phyloP scores from a whole-genome alignment of 2,797 vertebrate genomes.

The Rhinogobio ventralis region DNA sequence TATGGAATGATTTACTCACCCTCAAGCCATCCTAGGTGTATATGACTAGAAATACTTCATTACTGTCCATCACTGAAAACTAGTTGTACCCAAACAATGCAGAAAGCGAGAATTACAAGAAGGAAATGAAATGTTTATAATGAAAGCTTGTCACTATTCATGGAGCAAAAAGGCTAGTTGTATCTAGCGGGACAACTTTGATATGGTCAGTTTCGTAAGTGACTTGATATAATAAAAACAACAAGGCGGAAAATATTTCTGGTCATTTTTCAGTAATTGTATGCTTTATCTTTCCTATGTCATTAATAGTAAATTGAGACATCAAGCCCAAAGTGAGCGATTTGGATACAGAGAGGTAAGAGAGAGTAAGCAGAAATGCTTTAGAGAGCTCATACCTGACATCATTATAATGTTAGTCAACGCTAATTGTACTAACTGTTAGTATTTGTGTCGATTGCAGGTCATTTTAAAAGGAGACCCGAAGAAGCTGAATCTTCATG shows the following conservation, averaged over 20 bases:
- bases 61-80: too few relatives aligned
- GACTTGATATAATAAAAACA: background rate
- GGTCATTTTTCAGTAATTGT: background rate
- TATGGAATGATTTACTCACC: background rate
- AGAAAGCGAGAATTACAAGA: too few relatives aligned
- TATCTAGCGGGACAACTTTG: background rate
- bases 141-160: too few relatives aligned
- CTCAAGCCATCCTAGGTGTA: too few relatives aligned
- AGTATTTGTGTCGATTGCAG: slow-evolving; percentile 28
- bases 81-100: too few relatives aligned
- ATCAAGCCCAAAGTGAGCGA: slow-evolving; percentile 90
- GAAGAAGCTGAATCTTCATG: slow-evolving; percentile 61
- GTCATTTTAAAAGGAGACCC: slow-evolving; percentile 61
- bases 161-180: too few relatives aligned
- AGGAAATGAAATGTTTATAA: too few relatives aligned
- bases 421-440: background rate
- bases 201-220: background rate
- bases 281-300: slow-evolving; percentile 33
- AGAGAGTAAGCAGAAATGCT: background rate
- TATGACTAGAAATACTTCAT: too few relatives aligned
- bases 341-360: slow-evolving; percentile 94
- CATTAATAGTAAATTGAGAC: slow-evolving; percentile 86
- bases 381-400: background rate
- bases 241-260: background rate
- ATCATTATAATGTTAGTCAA: background rate